Evolutionary conservation across 2,888 invertebrate species (phyloP).

Genomic region (Cetonia aurata): DNA sequence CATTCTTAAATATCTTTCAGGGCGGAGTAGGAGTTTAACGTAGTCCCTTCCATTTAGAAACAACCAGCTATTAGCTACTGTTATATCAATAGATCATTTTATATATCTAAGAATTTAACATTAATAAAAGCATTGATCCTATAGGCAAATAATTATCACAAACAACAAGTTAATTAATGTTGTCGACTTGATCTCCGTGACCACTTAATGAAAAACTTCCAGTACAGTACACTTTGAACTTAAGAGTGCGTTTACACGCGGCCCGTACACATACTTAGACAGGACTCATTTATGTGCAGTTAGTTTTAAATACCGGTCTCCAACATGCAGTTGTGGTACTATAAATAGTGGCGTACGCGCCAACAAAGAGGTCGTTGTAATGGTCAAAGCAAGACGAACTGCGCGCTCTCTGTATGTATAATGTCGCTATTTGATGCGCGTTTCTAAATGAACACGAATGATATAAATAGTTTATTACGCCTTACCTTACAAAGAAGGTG

Average conservation of each 20-base stretch:
- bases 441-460: too few species aligned
- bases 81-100: too few species aligned
- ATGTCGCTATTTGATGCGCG: too few species aligned
- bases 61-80: too few species aligned
- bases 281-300: neutral
- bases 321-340: slow-evolving; percentile 5
- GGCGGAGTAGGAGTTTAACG: too few species aligned
- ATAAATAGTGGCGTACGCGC: slow-evolving; percentile 5
- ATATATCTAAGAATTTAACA: too few species aligned
- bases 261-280: neutral
- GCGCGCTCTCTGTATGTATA: neutral
- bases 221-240: neutral
- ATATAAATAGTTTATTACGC: too few species aligned
- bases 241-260: too few species aligned
- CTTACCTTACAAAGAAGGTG: too few species aligned
- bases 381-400: slow-evolving; percentile 19
- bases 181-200: neutral
- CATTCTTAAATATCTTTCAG: too few species aligned
- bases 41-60: too few species aligned
- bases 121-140: neutral
- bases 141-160: neutral
- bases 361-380: slow-evolving; percentile 27
- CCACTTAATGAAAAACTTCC: neutral
- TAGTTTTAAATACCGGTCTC: slow-evolving; percentile 17
- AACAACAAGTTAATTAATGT: slow-evolving; percentile 8